These are phyloP conservation scores for Penaeus monodon DNA, from an alignment of 2,888 invertebrate genomes.

Conservation along the genomic window DNA sequence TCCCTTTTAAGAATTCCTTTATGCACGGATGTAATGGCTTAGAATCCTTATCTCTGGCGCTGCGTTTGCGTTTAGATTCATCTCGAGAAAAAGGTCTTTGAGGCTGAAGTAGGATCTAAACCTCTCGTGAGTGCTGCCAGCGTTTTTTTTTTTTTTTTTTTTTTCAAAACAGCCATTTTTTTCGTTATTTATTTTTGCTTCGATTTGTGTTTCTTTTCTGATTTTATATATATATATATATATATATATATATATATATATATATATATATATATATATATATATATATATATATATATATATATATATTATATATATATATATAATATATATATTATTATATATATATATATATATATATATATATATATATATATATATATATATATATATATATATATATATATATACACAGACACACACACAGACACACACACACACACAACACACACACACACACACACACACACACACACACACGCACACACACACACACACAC, in stretches of 20 bases:
- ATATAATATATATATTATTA: background rate
- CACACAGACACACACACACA: too few species aligned
- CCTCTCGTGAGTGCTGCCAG: too few species aligned
- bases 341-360: background rate
- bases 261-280: background rate
- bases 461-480: too few species aligned
- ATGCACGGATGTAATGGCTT: too few species aligned
- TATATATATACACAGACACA: conserved; percentile 11
- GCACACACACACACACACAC: too few species aligned
- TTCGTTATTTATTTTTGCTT: background rate
- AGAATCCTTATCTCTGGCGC: too few species aligned
- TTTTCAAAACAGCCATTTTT: background rate
- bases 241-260: conserved; percentile 5
- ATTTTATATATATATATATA: background rate
- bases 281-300: background rate
- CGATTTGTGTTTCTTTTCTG: background rate
- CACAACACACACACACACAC: too few species aligned
- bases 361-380: background rate
- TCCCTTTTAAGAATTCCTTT: too few species aligned
- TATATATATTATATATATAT: background rate
- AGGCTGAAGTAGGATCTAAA: too few species aligned
- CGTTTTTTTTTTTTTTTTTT: background rate
- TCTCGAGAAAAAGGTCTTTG: too few species aligned
- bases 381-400: conserved; percentile 11
- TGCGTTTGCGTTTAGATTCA: too few species aligned